Base-by-base conservation (phyloP, 2,797 vertebrate genomes). In the Galaxias olidus region DNA sequence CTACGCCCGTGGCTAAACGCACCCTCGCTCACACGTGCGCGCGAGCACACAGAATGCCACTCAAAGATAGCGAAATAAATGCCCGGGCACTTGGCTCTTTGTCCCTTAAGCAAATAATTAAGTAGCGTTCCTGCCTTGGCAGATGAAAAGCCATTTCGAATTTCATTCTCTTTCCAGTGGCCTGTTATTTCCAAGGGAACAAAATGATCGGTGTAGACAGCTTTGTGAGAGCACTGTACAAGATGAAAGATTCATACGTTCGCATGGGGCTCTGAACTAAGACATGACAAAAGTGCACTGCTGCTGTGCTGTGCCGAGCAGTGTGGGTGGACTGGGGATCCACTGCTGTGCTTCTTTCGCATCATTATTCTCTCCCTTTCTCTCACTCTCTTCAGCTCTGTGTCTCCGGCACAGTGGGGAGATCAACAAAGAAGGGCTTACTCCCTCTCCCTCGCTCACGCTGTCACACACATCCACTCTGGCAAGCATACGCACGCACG, bases 211-310 rank as follows among this genome's bases (percentile, higher is more conserved):
- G 77, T 68, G 66, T 77, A 66, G 79, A 80, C 74, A 77, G 73
- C 79, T 80, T 65, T 75, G 78, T 58, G 68, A 64, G 78, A 65
- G 69, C 44, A 46, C 75, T 69, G 81, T 84, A 81, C 78, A 62
- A 79, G 83, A 90, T 88, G 80, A 87, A 87, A 87, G 83, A 89
- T 89, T 90, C 70, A 86, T 82, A 69, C 72, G 80, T 88, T 88
- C 83, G 86, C 79, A 85, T 86, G 81, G 78, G 85, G 79, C 78
- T 87, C 76, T 78, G 86, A 88, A 89, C 78, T 80, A 81, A 88
- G 84, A 85, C 78, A 82, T 81, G 81, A 86, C 81, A 87, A 87
- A 85, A 89, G 84, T 86, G 83, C 69, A 73, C 69, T 57, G 80
- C 80, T 75, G 80, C 84, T 84, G 78, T 54, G 79, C 79, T 67